Conservation (phyloP, 2,113 vertebrate species). For the Apteryx mantelli region DNA sequence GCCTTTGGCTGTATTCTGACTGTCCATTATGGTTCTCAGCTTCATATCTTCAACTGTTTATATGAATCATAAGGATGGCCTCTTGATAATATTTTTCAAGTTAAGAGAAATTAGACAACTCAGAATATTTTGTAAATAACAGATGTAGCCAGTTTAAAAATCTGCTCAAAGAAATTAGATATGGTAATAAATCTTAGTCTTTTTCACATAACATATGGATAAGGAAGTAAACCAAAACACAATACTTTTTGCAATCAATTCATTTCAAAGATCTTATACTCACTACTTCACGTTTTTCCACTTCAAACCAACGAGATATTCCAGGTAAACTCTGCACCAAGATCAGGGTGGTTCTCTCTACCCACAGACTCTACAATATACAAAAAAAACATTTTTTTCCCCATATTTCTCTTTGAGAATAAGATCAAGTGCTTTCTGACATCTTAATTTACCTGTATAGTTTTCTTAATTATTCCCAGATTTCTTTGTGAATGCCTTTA, state of each 20-base stretch:
- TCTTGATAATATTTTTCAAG: background rate
- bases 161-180: background rate
- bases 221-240: background rate
- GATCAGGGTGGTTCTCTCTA: constrained; percentile 95
- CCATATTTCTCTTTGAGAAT: background rate
- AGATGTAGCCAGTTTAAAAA: background rate
- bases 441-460: background rate
- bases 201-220: background rate
- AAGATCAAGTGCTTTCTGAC: background rate
- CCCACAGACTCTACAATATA: constrained; percentile 92
- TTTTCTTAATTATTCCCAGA: background rate
- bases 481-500: background rate
- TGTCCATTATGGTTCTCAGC: background rate
- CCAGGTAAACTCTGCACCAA: constrained; percentile 98
- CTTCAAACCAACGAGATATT: constrained; percentile 99
- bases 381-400: background rate
- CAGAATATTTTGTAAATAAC: background rate
- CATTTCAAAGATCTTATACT: constrained; percentile 59
- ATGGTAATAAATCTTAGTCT: background rate
- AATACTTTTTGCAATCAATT: background rate
- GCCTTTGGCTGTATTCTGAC: background rate
- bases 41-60: background rate
- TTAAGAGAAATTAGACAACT: background rate
- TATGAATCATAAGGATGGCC: background rate
- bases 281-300: constrained; percentile 97